Percentiles rank a stretch among this genome's conserved stretches.
These are phyloP conservation scores for Gopherus evgoodei DNA, from an alignment of 2,113 vertebrate genomes.

Conservation along the genomic window DNA sequence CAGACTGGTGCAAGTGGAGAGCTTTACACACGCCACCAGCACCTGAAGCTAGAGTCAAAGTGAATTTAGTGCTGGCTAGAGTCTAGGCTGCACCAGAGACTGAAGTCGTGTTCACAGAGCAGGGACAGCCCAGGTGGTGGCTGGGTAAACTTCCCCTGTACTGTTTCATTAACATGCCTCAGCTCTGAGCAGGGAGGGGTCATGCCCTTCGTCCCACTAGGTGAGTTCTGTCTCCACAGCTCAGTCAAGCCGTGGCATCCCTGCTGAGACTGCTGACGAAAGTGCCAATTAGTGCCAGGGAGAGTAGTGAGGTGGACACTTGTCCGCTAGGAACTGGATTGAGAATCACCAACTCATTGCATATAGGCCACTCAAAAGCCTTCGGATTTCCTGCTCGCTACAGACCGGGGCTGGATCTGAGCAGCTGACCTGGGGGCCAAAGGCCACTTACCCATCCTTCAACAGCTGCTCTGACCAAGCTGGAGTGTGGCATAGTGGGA, in stretches of 20 bases:
- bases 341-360: not conserved
- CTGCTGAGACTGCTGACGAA: not conserved
- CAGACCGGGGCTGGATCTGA: not conserved
- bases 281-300: not conserved
- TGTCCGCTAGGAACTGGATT: not conserved
- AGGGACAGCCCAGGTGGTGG: not conserved
- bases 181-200: not conserved
- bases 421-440: not conserved
- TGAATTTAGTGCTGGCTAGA: conserved; percentile 31
- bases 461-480: not conserved
- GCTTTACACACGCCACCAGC: not conserved
- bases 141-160: not conserved
- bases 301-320: not conserved
- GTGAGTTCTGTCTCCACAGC: not conserved
- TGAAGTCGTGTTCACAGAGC: not conserved
- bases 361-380: not conserved
- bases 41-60: not conserved
- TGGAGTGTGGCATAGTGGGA: not conserved
- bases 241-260: not conserved
- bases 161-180: not conserved
- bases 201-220: not conserved
- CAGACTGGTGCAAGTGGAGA: not conserved
- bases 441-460: not conserved
- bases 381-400: not conserved
- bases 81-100: not conserved